A percentile compares a stretch with the other conserved stretches of the same genome.
phyloP scores from a whole-genome alignment of 2,888 invertebrate species.

The Pedicia rivosa region DNA sequence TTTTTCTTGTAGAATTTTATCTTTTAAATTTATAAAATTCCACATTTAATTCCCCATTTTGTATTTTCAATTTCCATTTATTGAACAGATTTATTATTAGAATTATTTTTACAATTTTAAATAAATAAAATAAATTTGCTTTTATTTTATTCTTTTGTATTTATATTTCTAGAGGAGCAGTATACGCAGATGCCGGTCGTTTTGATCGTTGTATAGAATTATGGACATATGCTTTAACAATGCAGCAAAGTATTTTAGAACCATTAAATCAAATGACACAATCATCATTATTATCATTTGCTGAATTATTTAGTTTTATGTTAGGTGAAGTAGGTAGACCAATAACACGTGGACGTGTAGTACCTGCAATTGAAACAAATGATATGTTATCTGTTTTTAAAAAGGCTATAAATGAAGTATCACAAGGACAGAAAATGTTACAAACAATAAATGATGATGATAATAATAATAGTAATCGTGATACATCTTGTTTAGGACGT shows the following conservation, averaged over 20 bases:
- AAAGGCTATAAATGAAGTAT: slow-evolving; percentile 64
- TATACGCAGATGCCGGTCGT: slow-evolving; percentile 90
- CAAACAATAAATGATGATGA: slow-evolving; percentile 44
- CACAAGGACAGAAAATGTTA: slow-evolving; percentile 43
- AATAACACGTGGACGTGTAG: slow-evolving; percentile 48
- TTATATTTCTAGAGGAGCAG: slow-evolving; percentile 47
- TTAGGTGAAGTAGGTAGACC: slow-evolving; percentile 69
- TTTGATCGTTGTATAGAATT: slow-evolving; percentile 83
- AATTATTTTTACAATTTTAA: background rate
- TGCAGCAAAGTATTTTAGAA: slow-evolving; percentile 87
- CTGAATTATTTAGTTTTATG: slow-evolving; percentile 90
- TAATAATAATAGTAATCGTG: too few species aligned
- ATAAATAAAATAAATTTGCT: background rate
- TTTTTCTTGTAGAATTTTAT: background rate
- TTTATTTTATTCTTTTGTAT: slow-evolving; percentile 7
- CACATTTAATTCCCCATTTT: background rate
- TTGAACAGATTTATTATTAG: slow-evolving; percentile 15
- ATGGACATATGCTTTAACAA: slow-evolving; percentile 94
- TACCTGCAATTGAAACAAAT: slow-evolving; percentile 63
- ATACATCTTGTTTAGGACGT: slow-evolving; percentile 58
- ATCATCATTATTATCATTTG: slow-evolving; percentile 84
- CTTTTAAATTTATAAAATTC: background rate
- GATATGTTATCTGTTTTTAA: slow-evolving; percentile 72
- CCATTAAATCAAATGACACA: slow-evolving; percentile 91
- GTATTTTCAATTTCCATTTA: too few species aligned